phyloP scores from a whole-genome alignment of 2,797 vertebrate genomes.

The Decapterus maruadsi region DNA sequence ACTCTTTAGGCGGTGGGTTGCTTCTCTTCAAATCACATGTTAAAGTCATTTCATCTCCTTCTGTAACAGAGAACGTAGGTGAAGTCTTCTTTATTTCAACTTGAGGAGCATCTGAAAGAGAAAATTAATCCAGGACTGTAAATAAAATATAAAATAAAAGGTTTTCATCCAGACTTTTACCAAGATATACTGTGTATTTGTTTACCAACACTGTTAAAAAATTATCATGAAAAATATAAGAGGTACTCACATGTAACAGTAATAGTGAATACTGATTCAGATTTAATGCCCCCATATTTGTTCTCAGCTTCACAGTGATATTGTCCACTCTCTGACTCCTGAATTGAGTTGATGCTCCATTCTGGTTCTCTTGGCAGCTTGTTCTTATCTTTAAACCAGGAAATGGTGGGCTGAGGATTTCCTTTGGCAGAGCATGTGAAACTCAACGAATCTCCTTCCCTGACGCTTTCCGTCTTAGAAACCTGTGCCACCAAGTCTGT shows the following conservation, averaged over 20 bases:
- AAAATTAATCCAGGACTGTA: not conserved
- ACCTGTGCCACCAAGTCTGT: not conserved
- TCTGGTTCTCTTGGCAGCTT: accelerated
- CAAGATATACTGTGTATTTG: too few species aligned
- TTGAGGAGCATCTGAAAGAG: slow-evolving; percentile 70
- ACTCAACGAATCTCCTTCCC: slow-evolving; percentile 38
- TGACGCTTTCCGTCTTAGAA: slow-evolving; percentile 1
- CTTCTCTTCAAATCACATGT: slow-evolving; percentile 45
- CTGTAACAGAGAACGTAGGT: accelerated
- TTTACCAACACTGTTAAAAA: not conserved
- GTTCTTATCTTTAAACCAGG: slow-evolving; percentile 46
- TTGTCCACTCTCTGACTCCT: slow-evolving; percentile 25
- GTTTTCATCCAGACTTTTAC: not conserved
- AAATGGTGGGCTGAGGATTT: slow-evolving; percentile 18
- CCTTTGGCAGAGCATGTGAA: slow-evolving; percentile 71
- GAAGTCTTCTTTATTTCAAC: slow-evolving; percentile 23
- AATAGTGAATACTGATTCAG: slow-evolving; percentile 10
- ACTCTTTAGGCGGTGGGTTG: not conserved
- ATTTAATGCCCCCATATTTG: accelerated
- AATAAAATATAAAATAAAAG: not conserved
- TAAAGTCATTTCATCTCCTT: slow-evolving; percentile 42
- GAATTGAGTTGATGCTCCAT: not conserved
- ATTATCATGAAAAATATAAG: not conserved
- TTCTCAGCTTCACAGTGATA: slow-evolving; percentile 72
- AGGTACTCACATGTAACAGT: slow-evolving; percentile 72